Percentiles rank a stretch among this genome's conserved stretches.
phyloP scores from a whole-genome alignment of 2,797 vertebrate species.

The Geotrypetes seraphini region DNA sequence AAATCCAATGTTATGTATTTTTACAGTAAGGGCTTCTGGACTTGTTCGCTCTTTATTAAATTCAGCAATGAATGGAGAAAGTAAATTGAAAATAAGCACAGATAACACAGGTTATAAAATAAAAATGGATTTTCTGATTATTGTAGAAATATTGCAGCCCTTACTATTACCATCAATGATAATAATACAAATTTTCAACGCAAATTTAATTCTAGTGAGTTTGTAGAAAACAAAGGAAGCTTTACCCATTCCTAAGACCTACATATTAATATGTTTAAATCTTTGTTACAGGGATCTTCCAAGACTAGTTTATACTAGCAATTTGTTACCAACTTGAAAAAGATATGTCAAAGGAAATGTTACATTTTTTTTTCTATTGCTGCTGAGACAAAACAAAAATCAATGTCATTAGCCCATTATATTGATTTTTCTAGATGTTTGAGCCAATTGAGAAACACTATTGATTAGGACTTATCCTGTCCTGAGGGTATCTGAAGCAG shows the following conservation, averaged over 20 bases:
- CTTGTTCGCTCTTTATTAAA: too few relatives aligned
- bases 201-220: too few relatives aligned
- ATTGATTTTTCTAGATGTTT: constrained; percentile 57
- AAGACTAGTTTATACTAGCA: constrained; percentile 6
- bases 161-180: too few relatives aligned
- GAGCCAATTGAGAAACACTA: constrained; percentile 53
- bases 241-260: background rate
- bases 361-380: constrained; percentile 15
- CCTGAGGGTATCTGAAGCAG: constrained; percentile 51
- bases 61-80: too few relatives aligned
- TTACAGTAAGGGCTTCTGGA: too few relatives aligned
- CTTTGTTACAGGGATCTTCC: background rate
- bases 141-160: too few relatives aligned
- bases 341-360: constrained; percentile 5
- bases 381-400: constrained; percentile 44
- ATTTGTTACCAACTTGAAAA: constrained; percentile 3
- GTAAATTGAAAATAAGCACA: too few relatives aligned
- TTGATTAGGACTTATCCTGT: constrained; percentile 63
- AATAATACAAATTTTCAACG: too few relatives aligned
- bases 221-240: background rate
- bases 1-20: too few relatives aligned
- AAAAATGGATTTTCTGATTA: too few relatives aligned
- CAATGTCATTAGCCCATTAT: constrained; percentile 50
- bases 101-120: too few relatives aligned
- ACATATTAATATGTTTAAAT: background rate